Conservation (phyloP, 2,888 invertebrate genomes). For the Xylophagus ater region DNA sequence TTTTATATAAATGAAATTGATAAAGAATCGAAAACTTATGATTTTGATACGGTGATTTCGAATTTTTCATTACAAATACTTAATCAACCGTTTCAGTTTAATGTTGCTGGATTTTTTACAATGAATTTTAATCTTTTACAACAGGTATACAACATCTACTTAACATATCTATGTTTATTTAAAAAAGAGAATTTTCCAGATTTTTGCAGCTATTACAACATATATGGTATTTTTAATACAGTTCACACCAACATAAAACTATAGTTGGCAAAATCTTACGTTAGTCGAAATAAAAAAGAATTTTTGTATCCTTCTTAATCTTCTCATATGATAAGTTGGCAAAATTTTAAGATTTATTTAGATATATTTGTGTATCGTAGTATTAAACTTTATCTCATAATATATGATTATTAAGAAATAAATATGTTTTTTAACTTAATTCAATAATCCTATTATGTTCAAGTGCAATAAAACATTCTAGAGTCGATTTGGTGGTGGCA, state of each 20-base stretch:
- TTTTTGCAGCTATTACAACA: slow-evolving; percentile 19
- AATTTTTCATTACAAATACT: slow-evolving; percentile 20
- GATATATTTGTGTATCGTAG: too few relatives aligned
- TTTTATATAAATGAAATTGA: slow-evolving; percentile 16
- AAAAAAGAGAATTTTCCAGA: slow-evolving; percentile 10
- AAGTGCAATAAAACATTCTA: too few relatives aligned
- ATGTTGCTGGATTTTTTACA: slow-evolving; percentile 18
- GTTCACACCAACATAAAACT: slow-evolving; percentile 17
- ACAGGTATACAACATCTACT: slow-evolving; percentile 8
- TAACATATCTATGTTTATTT: background rate
- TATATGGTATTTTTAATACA: slow-evolving; percentile 21
- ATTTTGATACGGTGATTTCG: slow-evolving; percentile 13
- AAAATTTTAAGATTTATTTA: too few relatives aligned
- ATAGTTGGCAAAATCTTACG: too few relatives aligned
- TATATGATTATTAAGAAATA: too few relatives aligned
- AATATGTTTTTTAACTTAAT: too few relatives aligned
- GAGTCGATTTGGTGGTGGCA: too few relatives aligned
- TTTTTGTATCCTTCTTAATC: too few relatives aligned
- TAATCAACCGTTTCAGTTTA: slow-evolving; percentile 17
- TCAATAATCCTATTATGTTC: too few relatives aligned
- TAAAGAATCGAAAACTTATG: slow-evolving; percentile 9
- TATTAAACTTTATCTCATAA: too few relatives aligned
- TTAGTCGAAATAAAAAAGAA: too few relatives aligned
- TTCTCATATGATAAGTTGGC: too few relatives aligned
- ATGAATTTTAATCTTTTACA: slow-evolving; percentile 19